A percentile compares a stretch with the other conserved stretches of the same genome.
Evolutionary conservation across 2,113 vertebrate genomes (phyloP).

Genomic region (Anarhynchus alexandrinus): DNA sequence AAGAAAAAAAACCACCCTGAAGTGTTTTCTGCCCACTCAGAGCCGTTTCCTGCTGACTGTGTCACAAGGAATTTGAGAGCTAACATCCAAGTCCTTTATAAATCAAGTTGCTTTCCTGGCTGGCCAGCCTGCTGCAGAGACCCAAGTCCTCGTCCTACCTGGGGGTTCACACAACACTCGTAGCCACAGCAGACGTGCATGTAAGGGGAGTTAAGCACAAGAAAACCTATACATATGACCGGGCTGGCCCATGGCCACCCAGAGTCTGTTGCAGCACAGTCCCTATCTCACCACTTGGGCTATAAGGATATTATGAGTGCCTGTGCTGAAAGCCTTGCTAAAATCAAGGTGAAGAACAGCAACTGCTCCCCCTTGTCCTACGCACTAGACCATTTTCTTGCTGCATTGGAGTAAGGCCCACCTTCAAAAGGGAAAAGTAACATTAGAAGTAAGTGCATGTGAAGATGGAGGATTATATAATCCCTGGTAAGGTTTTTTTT

Average conservation of each 20-base stretch:
- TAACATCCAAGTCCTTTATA: not conserved
- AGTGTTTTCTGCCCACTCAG: not conserved
- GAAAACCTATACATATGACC: fast-evolving
- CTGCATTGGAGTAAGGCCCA: not conserved
- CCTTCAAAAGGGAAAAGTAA: not conserved
- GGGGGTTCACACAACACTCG: not conserved
- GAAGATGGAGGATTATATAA: not conserved
- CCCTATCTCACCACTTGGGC: not conserved
- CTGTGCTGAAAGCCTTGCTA: not conserved
- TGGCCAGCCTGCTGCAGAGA: not conserved
- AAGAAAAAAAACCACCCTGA: not conserved
- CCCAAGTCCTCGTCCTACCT: no score
- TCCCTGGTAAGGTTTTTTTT: not conserved
- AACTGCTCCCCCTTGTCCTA: not conserved
- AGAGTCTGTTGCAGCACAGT: not conserved
- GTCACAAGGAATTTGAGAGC: not conserved
- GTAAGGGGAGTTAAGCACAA: not conserved
- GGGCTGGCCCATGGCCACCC: not conserved
- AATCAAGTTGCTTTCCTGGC: not conserved
- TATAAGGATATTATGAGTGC: not conserved
- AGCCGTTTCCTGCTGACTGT: not conserved
- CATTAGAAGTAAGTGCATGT: not conserved
- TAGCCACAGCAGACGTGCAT: not conserved
- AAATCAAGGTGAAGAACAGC: not conserved
- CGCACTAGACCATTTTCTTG: not conserved